These are phyloP conservation scores for Aethina tumida DNA, from an alignment of 1,140 invertebrate genomes.

Conservation along the genomic window DNA sequence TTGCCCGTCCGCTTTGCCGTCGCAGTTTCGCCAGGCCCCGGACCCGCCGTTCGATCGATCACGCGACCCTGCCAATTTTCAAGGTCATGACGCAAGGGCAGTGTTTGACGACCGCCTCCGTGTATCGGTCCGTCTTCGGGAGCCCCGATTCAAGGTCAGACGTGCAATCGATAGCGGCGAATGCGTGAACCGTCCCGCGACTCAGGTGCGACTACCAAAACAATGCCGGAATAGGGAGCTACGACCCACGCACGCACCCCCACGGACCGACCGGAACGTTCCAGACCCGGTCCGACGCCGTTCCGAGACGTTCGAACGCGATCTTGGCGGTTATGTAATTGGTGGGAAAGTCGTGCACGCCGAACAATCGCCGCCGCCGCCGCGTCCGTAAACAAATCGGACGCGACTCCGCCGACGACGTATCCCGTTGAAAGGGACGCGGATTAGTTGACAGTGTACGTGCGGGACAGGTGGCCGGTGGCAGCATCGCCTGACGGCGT, in stretches of 20 bases:
- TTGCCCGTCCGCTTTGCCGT: too few relatives aligned
- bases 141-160: constrained; percentile 25
- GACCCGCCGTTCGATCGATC: too few relatives aligned
- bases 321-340: too few relatives aligned
- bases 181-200: constrained; percentile 3
- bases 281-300: too few relatives aligned
- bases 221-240: constrained; percentile 4
- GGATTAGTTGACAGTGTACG: not conserved
- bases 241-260: constrained; percentile 11
- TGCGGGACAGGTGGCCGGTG: too few relatives aligned
- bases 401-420: not conserved
- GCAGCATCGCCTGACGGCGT: too few relatives aligned
- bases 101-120: constrained; percentile 12
- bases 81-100: constrained; percentile 29
- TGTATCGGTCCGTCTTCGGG: constrained; percentile 18
- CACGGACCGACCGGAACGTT: not conserved
- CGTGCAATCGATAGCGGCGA: constrained; percentile 24
- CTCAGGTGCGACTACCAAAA: not conserved
- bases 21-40: too few relatives aligned
- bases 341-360: too few relatives aligned
- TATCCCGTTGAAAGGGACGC: not conserved
- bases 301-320: too few relatives aligned
- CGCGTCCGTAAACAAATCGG: not conserved
- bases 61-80: constrained; percentile 20
- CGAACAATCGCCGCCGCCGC: not conserved